Conservation (phyloP, 2,113 vertebrate species). For the Psophia crepitans region DNA sequence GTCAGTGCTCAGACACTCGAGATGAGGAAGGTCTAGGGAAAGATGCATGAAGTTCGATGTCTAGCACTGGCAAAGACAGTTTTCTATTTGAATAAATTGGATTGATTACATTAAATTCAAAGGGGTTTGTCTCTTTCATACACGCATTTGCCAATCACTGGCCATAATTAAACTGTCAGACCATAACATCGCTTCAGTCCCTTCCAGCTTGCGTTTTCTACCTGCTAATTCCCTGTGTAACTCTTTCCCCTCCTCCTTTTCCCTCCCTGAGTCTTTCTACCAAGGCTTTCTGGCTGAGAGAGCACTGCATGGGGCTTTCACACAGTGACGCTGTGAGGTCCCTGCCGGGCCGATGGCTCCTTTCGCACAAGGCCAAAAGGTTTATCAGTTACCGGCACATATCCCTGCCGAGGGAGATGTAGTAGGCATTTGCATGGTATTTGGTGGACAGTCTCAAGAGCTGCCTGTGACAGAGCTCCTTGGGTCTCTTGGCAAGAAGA, state of each 20-base stretch:
- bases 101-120: background rate
- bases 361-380: background rate
- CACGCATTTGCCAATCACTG: background rate
- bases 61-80: background rate
- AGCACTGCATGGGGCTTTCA: background rate
- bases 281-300: background rate
- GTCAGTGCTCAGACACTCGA: background rate
- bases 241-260: background rate
- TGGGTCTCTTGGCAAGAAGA: background rate
- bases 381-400: background rate
- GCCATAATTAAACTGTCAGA: background rate
- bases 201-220: background rate
- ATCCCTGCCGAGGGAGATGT: background rate
- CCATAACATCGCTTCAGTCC: background rate
- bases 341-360: background rate
- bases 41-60: background rate
- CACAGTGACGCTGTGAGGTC: accelerated
- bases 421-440: background rate
- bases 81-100: background rate
- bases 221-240: background rate
- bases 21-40: background rate
- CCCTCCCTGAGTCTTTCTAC: background rate
- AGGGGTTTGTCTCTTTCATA: background rate
- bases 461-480: background rate
- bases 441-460: background rate